Base-by-base conservation (phyloP, 2,113 vertebrate species). In the Calypte anna region DNA sequence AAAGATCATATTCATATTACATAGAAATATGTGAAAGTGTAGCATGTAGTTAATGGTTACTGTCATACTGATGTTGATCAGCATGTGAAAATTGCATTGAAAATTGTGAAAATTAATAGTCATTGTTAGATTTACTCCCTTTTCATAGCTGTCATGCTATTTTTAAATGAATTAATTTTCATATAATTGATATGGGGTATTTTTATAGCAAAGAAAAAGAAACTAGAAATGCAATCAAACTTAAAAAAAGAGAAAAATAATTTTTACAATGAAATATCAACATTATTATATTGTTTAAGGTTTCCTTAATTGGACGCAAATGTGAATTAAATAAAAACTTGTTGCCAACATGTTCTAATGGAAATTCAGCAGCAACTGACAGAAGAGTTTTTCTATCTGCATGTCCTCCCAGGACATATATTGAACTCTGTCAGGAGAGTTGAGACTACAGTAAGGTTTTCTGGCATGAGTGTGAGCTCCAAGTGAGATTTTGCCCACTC, bases 61-160 rank as follows among this genome's bases (percentile, higher is more conserved):
- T 79, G 67, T 82, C 63, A 38, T 61, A n/a, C 5, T 28, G 36
- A 68, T 85, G 73, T 28, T 55, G 63, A 87, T 76, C 90, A 93
- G 62, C 24, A 43, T n/a, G 36, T 46, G 46, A 93, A 88, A 86
- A 89, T 63, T 62, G 3, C 28, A 59, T 51, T 70, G 79, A 51
- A 80, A 89, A 93, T 46, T 57, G 17, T 76, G 58, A 89, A 89
- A 93, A 90, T 86, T 82, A 17, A 8, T 79, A 25, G 48, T 93
- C 6, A 31, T 73, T 85, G 16, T 91, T 51, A 82, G 73, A 90
- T 69, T 69, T 0, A 62, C 43, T 73, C 16, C 72, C 11, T 76
- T 84, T 53, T 85, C 30, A 62, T 62, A 88, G 79, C 85, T 82
- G 21, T 24, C 62, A 73, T 54, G 44, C 19, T 79, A 72, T 83